phyloP scores from a whole-genome alignment of 2,113 vertebrate genomes.

The Neotoma lepida region DNA sequence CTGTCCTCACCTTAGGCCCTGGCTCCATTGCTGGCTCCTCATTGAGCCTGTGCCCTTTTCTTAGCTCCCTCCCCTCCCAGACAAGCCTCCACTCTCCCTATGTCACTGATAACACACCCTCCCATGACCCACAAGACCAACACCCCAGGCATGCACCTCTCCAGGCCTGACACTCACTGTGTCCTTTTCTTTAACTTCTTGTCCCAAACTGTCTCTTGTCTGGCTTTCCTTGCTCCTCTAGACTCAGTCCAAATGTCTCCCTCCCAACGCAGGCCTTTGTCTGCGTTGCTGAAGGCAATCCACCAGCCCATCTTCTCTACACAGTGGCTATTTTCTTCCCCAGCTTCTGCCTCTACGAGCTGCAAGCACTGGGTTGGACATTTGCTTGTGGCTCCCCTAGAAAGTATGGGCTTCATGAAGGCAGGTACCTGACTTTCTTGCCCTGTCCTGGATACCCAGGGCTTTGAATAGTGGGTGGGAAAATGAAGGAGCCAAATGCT shows the following conservation, averaged over 20 bases:
- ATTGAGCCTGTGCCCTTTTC: not conserved
- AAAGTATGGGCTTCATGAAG: not conserved
- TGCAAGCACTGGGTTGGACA: not conserved
- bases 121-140: not conserved
- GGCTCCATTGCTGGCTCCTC: not conserved
- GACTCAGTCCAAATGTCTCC: not conserved
- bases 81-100: not conserved
- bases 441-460: too few species aligned
- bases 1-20: not conserved
- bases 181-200: not conserved
- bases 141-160: not conserved
- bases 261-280: not conserved
- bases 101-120: not conserved
- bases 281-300: not conserved
- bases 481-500: not conserved
- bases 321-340: not conserved
- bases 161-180: not conserved
- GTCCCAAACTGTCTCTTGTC: not conserved
- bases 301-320: not conserved
- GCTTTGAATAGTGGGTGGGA: not conserved
- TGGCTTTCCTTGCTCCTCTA: not conserved
- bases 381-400: not conserved
- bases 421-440: not conserved
- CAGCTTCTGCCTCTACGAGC: not conserved
- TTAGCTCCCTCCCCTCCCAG: not conserved